Evolutionary conservation across 2,113 vertebrate species (phyloP), one percentile per base, ranked within the genome.

Genomic region (Callaeas wilsoni): DNA sequence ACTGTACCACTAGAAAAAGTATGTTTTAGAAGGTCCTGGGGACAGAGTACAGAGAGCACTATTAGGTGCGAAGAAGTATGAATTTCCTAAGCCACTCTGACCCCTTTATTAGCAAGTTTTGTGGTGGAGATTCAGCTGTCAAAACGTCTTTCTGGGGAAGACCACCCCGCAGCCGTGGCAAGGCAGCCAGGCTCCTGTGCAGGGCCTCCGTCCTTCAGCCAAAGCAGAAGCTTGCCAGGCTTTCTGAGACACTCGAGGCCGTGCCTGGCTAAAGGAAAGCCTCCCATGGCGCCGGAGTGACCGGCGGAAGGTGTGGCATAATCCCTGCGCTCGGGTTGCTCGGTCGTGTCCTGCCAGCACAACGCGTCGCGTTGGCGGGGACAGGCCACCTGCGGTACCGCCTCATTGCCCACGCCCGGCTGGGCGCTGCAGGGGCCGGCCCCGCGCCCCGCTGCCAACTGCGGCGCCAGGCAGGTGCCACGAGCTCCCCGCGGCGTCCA

Each of bases 401-500:
- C 30, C 65, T 17, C 59, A 0, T 14, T 23, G 8, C 27, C 7
- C n/a, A 9, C 5, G 6, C 32, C 32, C 3, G 37, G 2, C 9
- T 1, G 59, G 33, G n/a, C 68, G 1, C 39, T 0, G 41, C 30
- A 4, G 41, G 60, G 33, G 17, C 73, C 5, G 19, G 4, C 1
- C 12, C 30, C 1, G 1, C 2, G 6, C 50, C 9, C 73, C 16
- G 52, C 53, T 8, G 22, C 4, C 10, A 25, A 5, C 35, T 5
- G 35, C 8, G 2, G 12, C 9, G 26, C 70, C 41, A 7, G 9
- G 0, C 16, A 8, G 55, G 20, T 7, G 65, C 32, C 17, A 1
- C 1, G 7, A 19, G 46, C 50, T 22, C 22, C 67, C n/a, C 1
- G 2, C 1, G 1, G 52, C 25, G 1, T 6, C 5, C 26, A 21